Evolutionary conservation across 2,113 vertebrate species (phyloP), one percentile per base, ranked within the genome.

Genomic region (Pluvialis apricaria): DNA sequence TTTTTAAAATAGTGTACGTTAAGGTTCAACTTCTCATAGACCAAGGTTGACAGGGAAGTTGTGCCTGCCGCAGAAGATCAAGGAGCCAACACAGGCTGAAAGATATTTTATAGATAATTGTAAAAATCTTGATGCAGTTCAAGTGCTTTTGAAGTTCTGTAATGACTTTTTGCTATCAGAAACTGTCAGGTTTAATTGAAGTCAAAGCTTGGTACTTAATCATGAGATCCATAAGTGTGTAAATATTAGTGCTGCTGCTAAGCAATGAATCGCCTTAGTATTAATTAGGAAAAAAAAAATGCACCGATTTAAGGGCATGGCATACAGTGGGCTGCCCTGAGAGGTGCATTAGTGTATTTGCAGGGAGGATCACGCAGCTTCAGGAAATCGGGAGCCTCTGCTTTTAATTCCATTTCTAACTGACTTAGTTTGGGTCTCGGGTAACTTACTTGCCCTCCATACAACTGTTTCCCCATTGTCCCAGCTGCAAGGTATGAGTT

Each of bases 131-230:
- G 62, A 60, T 94, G 38, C 47, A 84, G 66, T 90, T 80, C 86
- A 90, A 92, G 93, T 52, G 77, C 88, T 88, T 89, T 94, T 97
- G 91, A 96, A 96, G 91, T 91, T 92, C 89, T 58, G 19, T 95
- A 95, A 96, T 83, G 79, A 94, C 68, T 92, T 94, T 49, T 58
- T 95, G 69, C 69, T 92, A 94, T 95, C 89, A 96, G 58, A 96
- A 96, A 80, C 73, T 88, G 72, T 47, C 87, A 95, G 71, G 68
- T 96, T 87, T 96, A 95, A 97, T 93, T 95, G 78, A 96, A 97
- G 92, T 85, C 89, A 94, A 88, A 90, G 40, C 83, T 94, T 89
- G 66, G 73, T 93, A 76, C 82, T 91, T 77, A 93, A 90, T 94
- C 91, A 77, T 81, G 75, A 95, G 75, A 87, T 81, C 44, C 58